Base-by-base conservation (phyloP, 2,888 invertebrate genomes). In the Odontothrips loti region DNA sequence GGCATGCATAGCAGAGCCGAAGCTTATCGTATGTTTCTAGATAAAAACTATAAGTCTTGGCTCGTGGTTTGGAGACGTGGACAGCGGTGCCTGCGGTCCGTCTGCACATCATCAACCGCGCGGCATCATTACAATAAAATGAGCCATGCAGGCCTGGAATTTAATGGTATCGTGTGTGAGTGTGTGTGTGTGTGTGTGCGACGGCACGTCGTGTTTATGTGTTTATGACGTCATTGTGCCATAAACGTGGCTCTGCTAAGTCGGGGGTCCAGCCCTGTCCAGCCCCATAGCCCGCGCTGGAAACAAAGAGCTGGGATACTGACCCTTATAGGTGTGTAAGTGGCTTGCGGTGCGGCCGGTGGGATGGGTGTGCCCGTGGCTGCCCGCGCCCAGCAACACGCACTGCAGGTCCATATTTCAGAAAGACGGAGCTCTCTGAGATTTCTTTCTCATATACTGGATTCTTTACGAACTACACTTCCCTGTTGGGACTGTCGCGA, bases 191-290 rank as follows among this genome's bases (percentile, higher is more conserved):
- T 43, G 34, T 43, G 34, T 43, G 34, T 43, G 34, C n/a, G n/a
- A n/a, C n/a, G 51, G 51, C 51, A n/a, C 58, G 58, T 43, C 58
- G 27, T 23, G 23, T 75, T 75, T 27, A 75, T 75, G 68, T 75
- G 68, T 75, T 75, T 75, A 75, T 75, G 68, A 75, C 68, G 68
- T 75, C 68, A 75, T 75, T 75, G 68, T 27, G 68, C 27, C 23
- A 75, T 75, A 75, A 75, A 75, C 27, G 68, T 27, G 27, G 23
- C 23, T 23, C 68, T 75, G 68, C 68, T 27, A 75, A 75, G 68
- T 75, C 68, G 68, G 68, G 68, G 68, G 68, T 75, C 68, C 68
- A 23, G 23, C n/a, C 23, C 68, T 15, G 58, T 43, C 34, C 34
- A 43, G 34, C 34, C 34, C 51, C 1, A 51, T 11, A 51, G 34